Evolutionary conservation across 2,113 vertebrate species (phyloP), one percentile per base, ranked within the genome.

Genomic region (Vanacampus margaritifer): DNA sequence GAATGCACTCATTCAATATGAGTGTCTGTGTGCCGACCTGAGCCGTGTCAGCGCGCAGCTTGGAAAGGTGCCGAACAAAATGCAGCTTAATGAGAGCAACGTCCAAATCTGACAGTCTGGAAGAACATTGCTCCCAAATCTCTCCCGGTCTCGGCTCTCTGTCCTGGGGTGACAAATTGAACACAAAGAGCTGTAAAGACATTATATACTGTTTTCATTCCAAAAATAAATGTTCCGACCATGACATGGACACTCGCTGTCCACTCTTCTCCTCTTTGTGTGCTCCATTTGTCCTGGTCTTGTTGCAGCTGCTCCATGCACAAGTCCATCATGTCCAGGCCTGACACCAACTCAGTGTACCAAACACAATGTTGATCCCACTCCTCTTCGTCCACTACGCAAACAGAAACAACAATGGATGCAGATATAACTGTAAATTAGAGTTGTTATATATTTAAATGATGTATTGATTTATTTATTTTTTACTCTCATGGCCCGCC

Each of bases 341-440:
- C 84, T 1, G 88, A 87, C 59, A 72, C 67, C 32, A 94, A 64
- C 81, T 89, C 86, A 8, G 91, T 63, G 24, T 86, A 65, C 84
- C 94, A 91, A 56, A 78, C 64, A 0, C 78, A 76, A 78, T 94
- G 92, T 80, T 87, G 90, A 50, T 94, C 89, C 89, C 88, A 91
- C 79, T 95, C 95, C 2, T 92, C 87, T 69, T 84, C 91, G 51
- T 95, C 94, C 50, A 76, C 95, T 97, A 65, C 0, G 83, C 54
- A 68, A 23, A 63, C 60, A 72, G 21, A 74, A 53, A 74, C 35
- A 54, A 16, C 72, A 11, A 76, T 6, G 13, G 26, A 77, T 51
- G 61, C n/a, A 50, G 14, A 75, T 36, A 56, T 19, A 12, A 5
- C 8, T 21, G 9, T 43, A 39, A 26, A 43, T 24, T 6, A 26